Evolutionary conservation across 1,140 invertebrate genomes (phyloP), one percentile per base, ranked within the genome.

Genomic region (Arctopsyche grandis): DNA sequence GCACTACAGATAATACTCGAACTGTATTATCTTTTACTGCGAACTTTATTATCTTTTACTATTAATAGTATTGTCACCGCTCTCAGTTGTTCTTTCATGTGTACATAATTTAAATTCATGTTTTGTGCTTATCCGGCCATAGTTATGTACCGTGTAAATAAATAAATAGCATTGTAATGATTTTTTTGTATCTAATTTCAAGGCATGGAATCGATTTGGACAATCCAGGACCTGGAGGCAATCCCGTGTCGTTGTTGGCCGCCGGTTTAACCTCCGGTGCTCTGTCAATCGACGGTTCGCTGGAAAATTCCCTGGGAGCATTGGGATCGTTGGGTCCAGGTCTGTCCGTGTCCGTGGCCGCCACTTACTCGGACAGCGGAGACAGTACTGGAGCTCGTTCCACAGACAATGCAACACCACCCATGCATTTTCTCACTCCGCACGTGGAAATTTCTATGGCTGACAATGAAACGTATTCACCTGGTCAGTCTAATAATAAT

Each of bases 391-490:
- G 93, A 19, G 92, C 93, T 81, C 88, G 94, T 79, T 94, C 93
- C 0, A 91, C 93, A 16, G 94, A 95, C 83, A 95, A 95, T 85
- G 93, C 93, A 12, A 95, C 95, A 56, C 94, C 94, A 0, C 95
- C 95, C 0, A 96, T 96, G 93, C 95, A 96, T 86, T 96, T 96
- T 85, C 89, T 96, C 19, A 95, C 94, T 44, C 95, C 95, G 12
- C 95, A 96, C 83, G 94, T 96, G 22, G 95, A 96, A 88, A 96
- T 96, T 87, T 95, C 94, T 44, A 94, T 95, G 91, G 91, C 93
- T 76, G 94, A 95, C 85, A 90, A 90, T 76, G 88, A 89, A 79
- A 88, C 87, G 0, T 88, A 87, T 78, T 88, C 87, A 52, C 86
- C 87, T 5, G 86, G 86, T 24, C 87, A 88, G 78, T 85, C 86